phyloP scores from a whole-genome alignment of 2,113 vertebrate genomes.

The Myiopsitta monachus region DNA sequence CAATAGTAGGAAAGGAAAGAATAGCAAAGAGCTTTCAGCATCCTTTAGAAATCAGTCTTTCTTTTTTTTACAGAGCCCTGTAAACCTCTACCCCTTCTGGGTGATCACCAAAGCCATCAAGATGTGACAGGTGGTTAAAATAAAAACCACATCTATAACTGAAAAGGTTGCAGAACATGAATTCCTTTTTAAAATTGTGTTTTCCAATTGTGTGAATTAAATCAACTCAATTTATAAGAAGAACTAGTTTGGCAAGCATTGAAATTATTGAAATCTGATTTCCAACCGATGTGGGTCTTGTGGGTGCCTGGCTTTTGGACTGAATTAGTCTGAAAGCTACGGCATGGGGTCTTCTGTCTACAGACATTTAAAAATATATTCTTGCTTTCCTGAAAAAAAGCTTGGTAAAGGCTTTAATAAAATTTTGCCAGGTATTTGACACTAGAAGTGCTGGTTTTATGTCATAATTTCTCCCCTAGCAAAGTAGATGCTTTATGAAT shows the following conservation, averaged over 20 bases:
- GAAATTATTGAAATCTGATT: neutral
- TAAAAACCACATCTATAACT: neutral
- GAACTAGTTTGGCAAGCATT: neutral
- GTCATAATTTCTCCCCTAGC: neutral
- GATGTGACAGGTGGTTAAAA: neutral
- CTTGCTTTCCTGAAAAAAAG: neutral
- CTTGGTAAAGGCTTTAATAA: neutral
- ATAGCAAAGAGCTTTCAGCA: neutral
- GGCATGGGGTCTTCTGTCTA: neutral
- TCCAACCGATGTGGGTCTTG: neutral
- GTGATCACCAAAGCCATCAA: neutral
- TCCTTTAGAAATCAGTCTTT: neutral
- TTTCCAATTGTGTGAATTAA: neutral
- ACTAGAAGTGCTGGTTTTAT: neutral
- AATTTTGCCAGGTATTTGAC: neutral
- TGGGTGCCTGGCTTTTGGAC: neutral
- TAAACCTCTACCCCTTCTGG: neutral
- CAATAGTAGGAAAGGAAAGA: neutral
- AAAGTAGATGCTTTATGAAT: neutral
- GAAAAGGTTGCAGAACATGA: neutral
- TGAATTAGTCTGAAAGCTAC: neutral
- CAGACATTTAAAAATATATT: neutral
- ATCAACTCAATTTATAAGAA: neutral
- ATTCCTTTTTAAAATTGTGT: neutral
- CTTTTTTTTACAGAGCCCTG: neutral